Percentiles rank a stretch among this genome's conserved stretches.
phyloP scores from a whole-genome alignment of 1,140 invertebrate genomes.

The Phenacoccus solenopsis region DNA sequence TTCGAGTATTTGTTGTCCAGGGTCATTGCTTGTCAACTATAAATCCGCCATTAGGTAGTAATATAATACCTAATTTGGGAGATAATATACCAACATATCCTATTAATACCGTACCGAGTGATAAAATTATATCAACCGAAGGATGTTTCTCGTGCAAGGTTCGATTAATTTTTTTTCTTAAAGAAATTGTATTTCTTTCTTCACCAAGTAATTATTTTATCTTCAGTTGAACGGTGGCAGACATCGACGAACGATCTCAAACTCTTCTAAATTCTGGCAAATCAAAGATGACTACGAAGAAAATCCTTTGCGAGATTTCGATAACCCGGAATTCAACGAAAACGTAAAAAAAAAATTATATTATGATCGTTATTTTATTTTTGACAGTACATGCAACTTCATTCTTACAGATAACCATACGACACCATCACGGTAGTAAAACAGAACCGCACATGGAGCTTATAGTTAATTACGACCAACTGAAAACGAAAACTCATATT shows the following conservation, averaged over 20 bases:
- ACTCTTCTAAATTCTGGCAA: background rate
- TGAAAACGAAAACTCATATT: slow-evolving; percentile 7
- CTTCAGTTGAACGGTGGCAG: background rate
- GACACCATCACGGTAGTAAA: slow-evolving; percentile 2
- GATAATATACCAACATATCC: slow-evolving; percentile 54
- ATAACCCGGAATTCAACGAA: background rate
- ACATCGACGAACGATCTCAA: slow-evolving; percentile 9
- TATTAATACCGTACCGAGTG: slow-evolving; percentile 41
- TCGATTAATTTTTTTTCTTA: background rate
- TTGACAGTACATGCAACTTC: background rate
- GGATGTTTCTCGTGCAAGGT: slow-evolving; percentile 84
- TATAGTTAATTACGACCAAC: background rate
- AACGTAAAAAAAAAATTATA: background rate
- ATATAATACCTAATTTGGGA: slow-evolving; percentile 23
- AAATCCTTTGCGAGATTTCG: background rate
- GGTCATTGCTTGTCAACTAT: slow-evolving; percentile 72
- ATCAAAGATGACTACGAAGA: background rate
- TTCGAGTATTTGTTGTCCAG: too few relatives aligned
- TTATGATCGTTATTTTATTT: background rate
- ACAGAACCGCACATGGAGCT: background rate
- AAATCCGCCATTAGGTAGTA: slow-evolving; percentile 37
- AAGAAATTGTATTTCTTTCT: too few relatives aligned
- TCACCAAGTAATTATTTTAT: background rate
- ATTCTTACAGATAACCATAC: background rate
- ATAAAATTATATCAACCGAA: slow-evolving; percentile 70